A percentile compares a stretch with the other conserved stretches of the same genome.
Conservation (phyloP, 1,140 invertebrate genomes). For the Bombus huntii region DNA sequence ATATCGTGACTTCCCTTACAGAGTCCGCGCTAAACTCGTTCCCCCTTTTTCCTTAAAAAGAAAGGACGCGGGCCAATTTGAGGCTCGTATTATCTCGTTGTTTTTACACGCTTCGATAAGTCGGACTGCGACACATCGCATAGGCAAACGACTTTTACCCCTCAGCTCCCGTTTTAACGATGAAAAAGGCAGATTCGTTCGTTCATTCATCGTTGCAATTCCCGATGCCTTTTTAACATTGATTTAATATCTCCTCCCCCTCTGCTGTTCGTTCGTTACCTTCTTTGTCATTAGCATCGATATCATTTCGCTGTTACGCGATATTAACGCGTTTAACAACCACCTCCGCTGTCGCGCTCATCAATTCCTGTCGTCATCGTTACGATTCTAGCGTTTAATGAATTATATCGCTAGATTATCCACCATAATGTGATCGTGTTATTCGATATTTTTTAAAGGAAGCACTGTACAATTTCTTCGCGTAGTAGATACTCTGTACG, state of each 20-base stretch:
- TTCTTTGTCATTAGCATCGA: constrained; percentile 6
- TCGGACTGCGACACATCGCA: constrained; percentile 9
- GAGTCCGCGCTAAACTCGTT: constrained; percentile 61
- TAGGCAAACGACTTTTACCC: constrained; percentile 18
- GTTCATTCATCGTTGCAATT: constrained; percentile 13
- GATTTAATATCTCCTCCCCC: constrained; percentile 6
- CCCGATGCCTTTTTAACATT: constrained; percentile 16
- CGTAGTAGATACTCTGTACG: background rate
- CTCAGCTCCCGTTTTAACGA: background rate
- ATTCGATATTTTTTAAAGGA: background rate
- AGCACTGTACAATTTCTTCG: background rate
- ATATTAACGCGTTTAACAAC: constrained; percentile 1
- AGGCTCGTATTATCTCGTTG: constrained; percentile 57
- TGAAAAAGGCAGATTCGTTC: background rate
- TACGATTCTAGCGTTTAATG: background rate
- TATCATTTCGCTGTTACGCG: background rate
- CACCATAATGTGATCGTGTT: background rate
- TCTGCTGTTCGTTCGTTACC: background rate
- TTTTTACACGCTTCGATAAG: constrained; percentile 51
- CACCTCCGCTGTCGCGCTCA: background rate
- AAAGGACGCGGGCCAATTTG: constrained; percentile 63
- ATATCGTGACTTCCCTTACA: constrained; percentile 67
- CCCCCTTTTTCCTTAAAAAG: constrained; percentile 52
- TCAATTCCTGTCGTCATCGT: background rate
- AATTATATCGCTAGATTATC: background rate